Evolutionary conservation across 2,797 vertebrate species (phyloP), one percentile per base, ranked within the genome.

Genomic region (Oceanodroma leucorhoa): DNA sequence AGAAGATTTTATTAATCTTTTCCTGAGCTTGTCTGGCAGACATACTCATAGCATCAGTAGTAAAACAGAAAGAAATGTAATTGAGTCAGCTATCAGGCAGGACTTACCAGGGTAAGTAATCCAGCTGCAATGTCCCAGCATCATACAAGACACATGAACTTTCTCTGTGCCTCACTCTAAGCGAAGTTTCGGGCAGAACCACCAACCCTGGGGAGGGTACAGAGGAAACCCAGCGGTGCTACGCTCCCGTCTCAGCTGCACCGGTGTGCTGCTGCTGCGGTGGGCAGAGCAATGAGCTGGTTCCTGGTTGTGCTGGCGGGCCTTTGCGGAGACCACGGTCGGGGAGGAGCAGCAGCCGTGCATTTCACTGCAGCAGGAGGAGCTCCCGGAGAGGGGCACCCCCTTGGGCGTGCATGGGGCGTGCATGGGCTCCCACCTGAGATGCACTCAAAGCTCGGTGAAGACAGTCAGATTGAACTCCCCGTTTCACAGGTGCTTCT

Each of bases 231-330:
- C 10, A 18, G 36, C 1, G 1, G 21, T 41, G 51, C 21, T 24
- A 21, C 1, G 1, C 21, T 41, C 36, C 30, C 2, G 1, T 24
- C 30, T 40, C 34, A 24, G 34, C 41, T 29, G 15, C 50, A 27
- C 9, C 40, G 11, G 30, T 2, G 15, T 64, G 48, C 22, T 1
- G 3, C 57, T 21, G 46, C 40, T n/a, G 67, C 0, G 1, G 21
- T 6, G 9, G 27, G 48, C 57, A 62, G 48, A 51, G 48, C 40
- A 14, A 27, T 40, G n/a, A 46, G 48, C 29, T 14, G 41, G 24
- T 11, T 48, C n/a, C 20, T 57, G 30, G 30, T 15, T 21, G 51
- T 75, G 51, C 51, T 3, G 4, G 57, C 0, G 1, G 16, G 26
- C 14, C 15, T 48, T 34, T 20, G 58, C 70, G 41, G 38, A 8